phyloP scores from a whole-genome alignment of 2,113 vertebrate species.

The Daubentonia madagascariensis region DNA sequence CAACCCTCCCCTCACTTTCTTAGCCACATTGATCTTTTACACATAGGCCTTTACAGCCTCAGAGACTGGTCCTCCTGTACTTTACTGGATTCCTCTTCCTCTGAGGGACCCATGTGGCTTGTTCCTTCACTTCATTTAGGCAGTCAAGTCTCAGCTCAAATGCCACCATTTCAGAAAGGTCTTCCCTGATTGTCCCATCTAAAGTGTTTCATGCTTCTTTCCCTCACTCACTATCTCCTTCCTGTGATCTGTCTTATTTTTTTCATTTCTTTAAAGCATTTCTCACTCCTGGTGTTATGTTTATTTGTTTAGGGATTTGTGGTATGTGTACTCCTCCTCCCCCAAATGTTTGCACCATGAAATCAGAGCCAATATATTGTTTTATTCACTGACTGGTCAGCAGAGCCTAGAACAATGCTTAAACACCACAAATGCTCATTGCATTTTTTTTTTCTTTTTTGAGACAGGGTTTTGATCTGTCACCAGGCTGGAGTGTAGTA shows the following conservation, averaged over 20 bases:
- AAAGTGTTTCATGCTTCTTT: background rate
- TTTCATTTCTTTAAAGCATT: background rate
- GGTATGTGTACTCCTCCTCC: rapidly evolving
- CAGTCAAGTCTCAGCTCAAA: background rate
- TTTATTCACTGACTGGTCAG: background rate
- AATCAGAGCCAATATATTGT: background rate
- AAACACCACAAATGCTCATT: background rate
- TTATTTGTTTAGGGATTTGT: background rate
- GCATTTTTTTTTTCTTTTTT: background rate
- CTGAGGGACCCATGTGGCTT: background rate
- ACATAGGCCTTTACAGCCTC: background rate
- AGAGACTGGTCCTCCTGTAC: too few species aligned
- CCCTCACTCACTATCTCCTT: background rate
- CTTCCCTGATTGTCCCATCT: background rate
- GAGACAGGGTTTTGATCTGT: too few species aligned
- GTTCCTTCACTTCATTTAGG: background rate
- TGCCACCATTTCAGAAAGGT: background rate
- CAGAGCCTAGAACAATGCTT: background rate
- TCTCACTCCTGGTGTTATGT: background rate
- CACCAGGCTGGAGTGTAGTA: too few species aligned
- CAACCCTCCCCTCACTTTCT: background rate
- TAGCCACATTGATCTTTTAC: background rate
- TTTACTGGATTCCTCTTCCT: background rate
- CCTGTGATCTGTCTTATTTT: background rate
- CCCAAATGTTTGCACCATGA: background rate